These are phyloP conservation scores for Folsomia candida DNA, from an alignment of 2,888 invertebrate genomes.

Conservation along the genomic window DNA sequence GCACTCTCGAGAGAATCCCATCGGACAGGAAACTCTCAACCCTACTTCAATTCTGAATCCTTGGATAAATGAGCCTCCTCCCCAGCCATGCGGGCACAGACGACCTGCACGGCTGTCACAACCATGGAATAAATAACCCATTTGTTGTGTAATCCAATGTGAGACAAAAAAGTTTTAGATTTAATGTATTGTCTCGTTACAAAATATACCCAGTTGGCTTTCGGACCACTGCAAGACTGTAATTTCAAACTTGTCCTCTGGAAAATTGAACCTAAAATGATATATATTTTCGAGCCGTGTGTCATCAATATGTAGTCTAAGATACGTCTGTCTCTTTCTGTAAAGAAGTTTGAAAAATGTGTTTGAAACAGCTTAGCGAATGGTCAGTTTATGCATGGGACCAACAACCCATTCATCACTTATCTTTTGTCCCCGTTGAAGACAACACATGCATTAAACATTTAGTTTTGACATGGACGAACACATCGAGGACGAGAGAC, in stretches of 20 bases:
- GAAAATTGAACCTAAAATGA: not conserved
- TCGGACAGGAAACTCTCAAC: constrained; percentile 16
- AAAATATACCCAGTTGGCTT: not conserved
- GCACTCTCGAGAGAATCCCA: not conserved
- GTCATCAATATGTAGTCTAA: no score
- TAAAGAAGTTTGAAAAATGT: not conserved
- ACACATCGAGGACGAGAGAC: not conserved
- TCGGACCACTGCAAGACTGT: not conserved
- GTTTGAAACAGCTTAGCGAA: not conserved
- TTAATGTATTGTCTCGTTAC: not conserved
- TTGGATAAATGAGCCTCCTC: constrained; percentile 11
- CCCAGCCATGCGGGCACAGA: not conserved
- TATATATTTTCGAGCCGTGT: not conserved
- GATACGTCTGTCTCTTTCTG: no score
- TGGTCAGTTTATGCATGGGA: not conserved
- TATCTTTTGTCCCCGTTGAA: not conserved
- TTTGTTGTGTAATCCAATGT: constrained; percentile 28
- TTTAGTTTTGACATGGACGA: not conserved
- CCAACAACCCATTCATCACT: not conserved
- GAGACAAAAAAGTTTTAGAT: not conserved
- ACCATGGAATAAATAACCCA: constrained; percentile 42
- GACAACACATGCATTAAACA: not conserved
- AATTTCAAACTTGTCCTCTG: not conserved
- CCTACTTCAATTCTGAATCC: constrained; percentile 11
- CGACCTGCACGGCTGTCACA: not conserved